Evolutionary conservation across 2,113 vertebrate species (phyloP), one percentile per base, ranked within the genome.

Genomic region (Oryzias celebensis): DNA sequence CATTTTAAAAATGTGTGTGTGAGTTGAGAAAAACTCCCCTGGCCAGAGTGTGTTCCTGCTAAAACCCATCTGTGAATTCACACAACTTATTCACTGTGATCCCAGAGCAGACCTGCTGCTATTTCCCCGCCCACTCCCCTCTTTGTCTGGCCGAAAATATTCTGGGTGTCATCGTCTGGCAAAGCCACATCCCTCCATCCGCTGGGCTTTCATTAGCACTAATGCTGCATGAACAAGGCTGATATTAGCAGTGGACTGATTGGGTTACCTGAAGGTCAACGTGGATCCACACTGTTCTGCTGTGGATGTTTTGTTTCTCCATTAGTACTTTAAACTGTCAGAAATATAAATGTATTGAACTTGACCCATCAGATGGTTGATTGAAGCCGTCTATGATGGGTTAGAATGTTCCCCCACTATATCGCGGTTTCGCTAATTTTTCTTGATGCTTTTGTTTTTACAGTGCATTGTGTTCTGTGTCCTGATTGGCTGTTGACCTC

Each of bases 141-240:
- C 59, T 50, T 51, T 0, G 42, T 66, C 73, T 51, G 44, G 44
- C 51, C 60, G 62, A 41, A 76, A 78, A 69, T 71, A 80, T 73
- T 69, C 73, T 14, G 48, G 58, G 64, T 26, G n/a, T 75, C 68
- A 49, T 65, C 23, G 58, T 66, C 68, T 58, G 1, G n/a, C 49
- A 53, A 68, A 68, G 70, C 66, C 54, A 48, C 73, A 65, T 58
- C 13, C 71, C 66, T 72, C 74, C 69, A 74, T 83, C 69, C 52
- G 71, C 81, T 65, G 20, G 60, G 68, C 73, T 82, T 73, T 78
- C 64, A 86, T 86, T 73, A 73, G 58, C 17, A 49, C 48, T 84
- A 84, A 85, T 80, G 73, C 70, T 80, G 83, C 76, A 64, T 87
- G 73, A 78, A 76, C 69, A 79, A 62, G 75, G 59, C 82, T 67